A percentile compares a stretch with the other conserved stretches of the same genome.
phyloP scores from a whole-genome alignment of 2,113 vertebrate genomes.

The Gallinago media region DNA sequence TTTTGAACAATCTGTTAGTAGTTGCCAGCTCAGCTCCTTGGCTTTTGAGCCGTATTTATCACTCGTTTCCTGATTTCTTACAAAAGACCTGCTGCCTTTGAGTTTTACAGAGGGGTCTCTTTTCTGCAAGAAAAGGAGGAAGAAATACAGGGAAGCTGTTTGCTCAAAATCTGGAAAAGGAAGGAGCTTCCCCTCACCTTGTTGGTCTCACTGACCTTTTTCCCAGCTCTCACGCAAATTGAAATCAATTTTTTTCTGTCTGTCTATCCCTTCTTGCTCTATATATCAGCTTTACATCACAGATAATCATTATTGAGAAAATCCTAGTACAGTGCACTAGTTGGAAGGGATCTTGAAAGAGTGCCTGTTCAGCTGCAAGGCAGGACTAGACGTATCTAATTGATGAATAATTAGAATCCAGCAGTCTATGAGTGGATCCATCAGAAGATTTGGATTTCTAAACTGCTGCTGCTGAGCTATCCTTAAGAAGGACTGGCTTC shows the following conservation, averaged over 20 bases:
- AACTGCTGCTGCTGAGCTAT: not conserved
- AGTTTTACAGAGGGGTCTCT: slow-evolving; percentile 3
- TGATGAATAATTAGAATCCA: slow-evolving; percentile 6
- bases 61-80: slow-evolving; percentile 43
- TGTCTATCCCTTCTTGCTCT: not conserved
- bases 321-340: not conserved
- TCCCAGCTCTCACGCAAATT: not conserved
- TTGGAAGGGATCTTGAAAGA: not conserved
- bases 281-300: not conserved
- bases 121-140: not conserved
- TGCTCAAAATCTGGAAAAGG: not conserved
- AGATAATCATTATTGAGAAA: not conserved
- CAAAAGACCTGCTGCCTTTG: slow-evolving; percentile 17
- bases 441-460: not conserved
- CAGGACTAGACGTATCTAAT: not conserved
- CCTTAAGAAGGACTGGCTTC: not conserved
- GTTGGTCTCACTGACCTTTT: not conserved
- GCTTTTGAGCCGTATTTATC: slow-evolving; percentile 52
- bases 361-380: not conserved
- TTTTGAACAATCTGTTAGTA: slow-evolving; percentile 53
- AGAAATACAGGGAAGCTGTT: not conserved
- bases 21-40: slow-evolving; percentile 58
- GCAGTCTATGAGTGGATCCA: not conserved
- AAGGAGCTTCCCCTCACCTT: not conserved
- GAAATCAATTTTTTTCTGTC: not conserved